These are phyloP conservation scores for Decapterus maruadsi DNA, from an alignment of 2,797 vertebrate species.

Conservation along the genomic window DNA sequence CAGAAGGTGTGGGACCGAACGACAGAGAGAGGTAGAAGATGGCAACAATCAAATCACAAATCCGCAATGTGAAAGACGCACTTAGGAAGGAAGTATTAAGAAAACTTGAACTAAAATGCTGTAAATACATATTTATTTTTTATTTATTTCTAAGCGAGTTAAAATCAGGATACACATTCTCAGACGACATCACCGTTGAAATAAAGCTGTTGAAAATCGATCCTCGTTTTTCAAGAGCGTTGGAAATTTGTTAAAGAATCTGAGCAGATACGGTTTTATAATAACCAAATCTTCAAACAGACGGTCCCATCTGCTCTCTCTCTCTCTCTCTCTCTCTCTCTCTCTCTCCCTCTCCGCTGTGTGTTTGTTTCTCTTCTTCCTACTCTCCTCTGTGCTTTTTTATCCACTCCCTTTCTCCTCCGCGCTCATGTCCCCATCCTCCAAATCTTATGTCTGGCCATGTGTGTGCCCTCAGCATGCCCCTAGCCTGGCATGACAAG, in stretches of 20 bases:
- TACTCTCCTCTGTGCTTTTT: slow-evolving; percentile 25
- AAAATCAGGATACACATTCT: background rate
- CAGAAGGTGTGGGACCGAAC: slow-evolving; percentile 10
- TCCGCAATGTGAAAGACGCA: background rate
- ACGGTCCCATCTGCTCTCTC: slow-evolving; percentile 30
- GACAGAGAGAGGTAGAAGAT: slow-evolving; percentile 17
- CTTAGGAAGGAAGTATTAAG: background rate
- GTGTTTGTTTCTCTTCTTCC: slow-evolving; percentile 6
- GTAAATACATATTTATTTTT: background rate
- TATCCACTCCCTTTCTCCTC: slow-evolving; percentile 3
- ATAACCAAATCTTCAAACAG: slow-evolving; percentile 21
- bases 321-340: no score
- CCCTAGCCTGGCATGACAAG: slow-evolving; percentile 50
- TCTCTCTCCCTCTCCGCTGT: background rate
- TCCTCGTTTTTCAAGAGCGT: background rate
- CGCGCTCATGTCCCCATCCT: slow-evolving; percentile 43
- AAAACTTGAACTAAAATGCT: no score
- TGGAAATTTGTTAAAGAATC: background rate
- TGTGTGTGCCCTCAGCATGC: slow-evolving; percentile 49
- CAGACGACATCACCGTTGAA: background rate
- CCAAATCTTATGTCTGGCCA: slow-evolving; percentile 51
- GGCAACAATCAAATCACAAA: slow-evolving; percentile 20
- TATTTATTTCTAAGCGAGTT: no score
- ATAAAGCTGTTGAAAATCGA: background rate
- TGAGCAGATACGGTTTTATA: background rate